Evolutionary conservation across 2,888 invertebrate genomes (phyloP).

Genomic region (Acrocyrtus sp.): DNA sequence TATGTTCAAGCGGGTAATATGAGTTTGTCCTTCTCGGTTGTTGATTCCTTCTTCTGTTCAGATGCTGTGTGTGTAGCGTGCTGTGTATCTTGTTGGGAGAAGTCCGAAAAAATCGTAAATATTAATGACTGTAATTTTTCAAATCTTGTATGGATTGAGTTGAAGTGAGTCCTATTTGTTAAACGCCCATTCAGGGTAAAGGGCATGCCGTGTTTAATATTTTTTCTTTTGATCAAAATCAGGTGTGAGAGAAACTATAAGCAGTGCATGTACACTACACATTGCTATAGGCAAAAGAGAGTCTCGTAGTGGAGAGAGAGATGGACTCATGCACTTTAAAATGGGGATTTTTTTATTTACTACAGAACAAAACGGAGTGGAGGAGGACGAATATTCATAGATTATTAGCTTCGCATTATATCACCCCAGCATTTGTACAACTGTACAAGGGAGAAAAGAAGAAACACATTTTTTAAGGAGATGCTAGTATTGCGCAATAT

Average conservation of each 20-base stretch:
- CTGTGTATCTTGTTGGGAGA: background rate
- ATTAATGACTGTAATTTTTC: slow-evolving; percentile 59
- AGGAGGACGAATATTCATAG: too few species aligned
- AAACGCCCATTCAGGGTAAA: slow-evolving; percentile 56
- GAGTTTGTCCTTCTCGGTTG: too few species aligned
- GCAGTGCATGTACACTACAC: too few species aligned
- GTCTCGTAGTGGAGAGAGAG: too few species aligned
- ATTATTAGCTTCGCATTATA: too few species aligned
- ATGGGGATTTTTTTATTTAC: slow-evolving; percentile 23
- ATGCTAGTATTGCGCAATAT: too few species aligned
- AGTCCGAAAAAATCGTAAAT: slow-evolving; percentile 57
- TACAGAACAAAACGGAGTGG: background rate
- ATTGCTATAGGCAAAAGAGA: slow-evolving; percentile 37
- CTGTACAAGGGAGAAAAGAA: too few species aligned
- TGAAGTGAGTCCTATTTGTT: slow-evolving; percentile 54
- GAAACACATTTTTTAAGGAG: too few species aligned
- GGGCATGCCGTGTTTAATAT: slow-evolving; percentile 53
- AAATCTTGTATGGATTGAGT: slow-evolving; percentile 48
- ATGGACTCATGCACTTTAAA: slow-evolving; percentile 34
- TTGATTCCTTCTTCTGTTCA: too few species aligned
- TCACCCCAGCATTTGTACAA: too few species aligned
- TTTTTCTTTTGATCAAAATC: slow-evolving; percentile 55
- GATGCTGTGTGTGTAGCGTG: slow-evolving; percentile 2
- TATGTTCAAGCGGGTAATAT: too few species aligned
- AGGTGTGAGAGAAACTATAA: slow-evolving; percentile 52